These are phyloP conservation scores for Pseudomugil gertrudae DNA, from an alignment of 2,797 vertebrate species.

Conservation along the genomic window DNA sequence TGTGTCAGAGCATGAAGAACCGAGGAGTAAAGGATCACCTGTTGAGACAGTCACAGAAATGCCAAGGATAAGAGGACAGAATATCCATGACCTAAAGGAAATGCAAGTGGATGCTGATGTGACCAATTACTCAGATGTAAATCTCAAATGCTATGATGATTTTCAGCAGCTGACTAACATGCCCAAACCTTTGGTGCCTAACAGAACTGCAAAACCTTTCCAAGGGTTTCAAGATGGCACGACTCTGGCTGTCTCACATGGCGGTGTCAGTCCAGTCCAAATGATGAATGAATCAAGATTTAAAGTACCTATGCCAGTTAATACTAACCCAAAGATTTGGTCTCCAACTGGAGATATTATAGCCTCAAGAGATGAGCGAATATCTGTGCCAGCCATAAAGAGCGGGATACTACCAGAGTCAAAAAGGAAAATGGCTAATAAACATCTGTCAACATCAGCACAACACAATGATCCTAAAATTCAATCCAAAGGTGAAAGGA, in stretches of 20 bases:
- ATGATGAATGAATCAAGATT: slow-evolving; percentile 84
- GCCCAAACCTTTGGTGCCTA: slow-evolving; percentile 79
- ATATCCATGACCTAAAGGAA: slow-evolving; percentile 53
- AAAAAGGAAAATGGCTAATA: slow-evolving; percentile 85
- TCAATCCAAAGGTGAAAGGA: slow-evolving; percentile 86
- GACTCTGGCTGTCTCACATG: slow-evolving; percentile 74
- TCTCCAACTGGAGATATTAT: slow-evolving; percentile 88
- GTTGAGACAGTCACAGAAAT: slow-evolving; percentile 67
- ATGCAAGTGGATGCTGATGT: slow-evolving; percentile 54
- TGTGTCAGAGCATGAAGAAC: slow-evolving; percentile 87
- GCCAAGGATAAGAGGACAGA: slow-evolving; percentile 33
- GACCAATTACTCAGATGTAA: slow-evolving; percentile 74
- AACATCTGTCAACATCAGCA: slow-evolving; percentile 82
- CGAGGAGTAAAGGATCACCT: slow-evolving; percentile 73
- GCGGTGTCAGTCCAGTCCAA: slow-evolving; percentile 64
- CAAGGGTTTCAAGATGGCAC: slow-evolving; percentile 77
- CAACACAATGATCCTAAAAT: slow-evolving; percentile 81
- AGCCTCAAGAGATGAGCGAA: slow-evolving; percentile 95
- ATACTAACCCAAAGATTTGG: slow-evolving; percentile 81
- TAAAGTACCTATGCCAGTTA: slow-evolving; percentile 79
- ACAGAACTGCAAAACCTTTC: slow-evolving; percentile 93
- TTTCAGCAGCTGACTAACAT: slow-evolving; percentile 68
- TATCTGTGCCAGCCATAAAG: slow-evolving; percentile 92
- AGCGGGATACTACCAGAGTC: slow-evolving; percentile 90
- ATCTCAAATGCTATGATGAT: slow-evolving; percentile 59